Conservation (phyloP, 2,113 vertebrate species). For the Trinectes maculatus region DNA sequence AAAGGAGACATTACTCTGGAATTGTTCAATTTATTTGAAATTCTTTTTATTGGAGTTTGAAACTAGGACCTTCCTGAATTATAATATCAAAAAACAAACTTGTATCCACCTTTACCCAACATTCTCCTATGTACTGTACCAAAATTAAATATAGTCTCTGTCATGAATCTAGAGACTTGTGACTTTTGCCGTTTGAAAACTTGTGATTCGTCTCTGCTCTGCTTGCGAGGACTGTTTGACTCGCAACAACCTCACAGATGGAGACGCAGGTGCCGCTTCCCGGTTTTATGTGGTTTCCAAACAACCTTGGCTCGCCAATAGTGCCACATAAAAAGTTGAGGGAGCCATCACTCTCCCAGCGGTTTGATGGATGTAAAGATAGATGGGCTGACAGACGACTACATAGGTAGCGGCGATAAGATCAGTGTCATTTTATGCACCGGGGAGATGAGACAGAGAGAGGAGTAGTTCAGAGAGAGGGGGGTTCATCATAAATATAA, state of each 20-base stretch:
- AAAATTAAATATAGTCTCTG: constrained; percentile 8
- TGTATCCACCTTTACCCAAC: not conserved
- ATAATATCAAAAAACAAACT: constrained; percentile 1
- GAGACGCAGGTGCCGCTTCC: constrained; percentile 62
- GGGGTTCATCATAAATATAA: constrained; percentile 78
- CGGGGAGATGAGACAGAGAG: constrained; percentile 68
- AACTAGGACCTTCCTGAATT: too few species aligned
- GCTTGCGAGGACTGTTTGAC: constrained; percentile 35
- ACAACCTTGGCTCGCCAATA: constrained; percentile 69
- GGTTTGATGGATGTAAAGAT: constrained; percentile 77
- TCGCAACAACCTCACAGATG: constrained; percentile 50
- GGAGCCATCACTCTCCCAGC: constrained; percentile 65
- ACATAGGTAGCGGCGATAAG: constrained; percentile 73
- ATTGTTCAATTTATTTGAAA: too few species aligned
- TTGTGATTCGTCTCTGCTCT: constrained; percentile 8
- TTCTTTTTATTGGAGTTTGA: too few species aligned
- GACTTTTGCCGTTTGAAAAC: constrained; percentile 33
- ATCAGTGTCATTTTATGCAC: constrained; percentile 78
- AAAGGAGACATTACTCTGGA: too few species aligned
- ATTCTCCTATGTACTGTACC: not conserved
- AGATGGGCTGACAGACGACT: constrained; percentile 76
- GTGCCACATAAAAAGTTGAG: constrained; percentile 58
- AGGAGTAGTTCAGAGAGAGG: constrained; percentile 46
- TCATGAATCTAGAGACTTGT: constrained; percentile 29
- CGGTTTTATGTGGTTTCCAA: constrained; percentile 70